These are phyloP conservation scores for Albula goreensis DNA, from an alignment of 2,113 vertebrate species.

Conservation along the genomic window DNA sequence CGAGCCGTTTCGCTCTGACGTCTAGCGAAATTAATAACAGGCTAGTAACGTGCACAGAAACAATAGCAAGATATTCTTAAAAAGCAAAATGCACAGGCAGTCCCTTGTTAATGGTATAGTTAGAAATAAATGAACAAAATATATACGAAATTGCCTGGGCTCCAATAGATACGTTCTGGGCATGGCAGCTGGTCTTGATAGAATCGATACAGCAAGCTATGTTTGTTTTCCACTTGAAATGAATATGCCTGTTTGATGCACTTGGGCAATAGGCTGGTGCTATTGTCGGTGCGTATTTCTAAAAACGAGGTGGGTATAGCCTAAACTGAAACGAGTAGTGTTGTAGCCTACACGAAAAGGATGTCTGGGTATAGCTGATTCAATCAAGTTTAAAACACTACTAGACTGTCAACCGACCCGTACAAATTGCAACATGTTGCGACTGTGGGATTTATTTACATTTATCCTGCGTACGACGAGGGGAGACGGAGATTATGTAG, in stretches of 20 bases:
- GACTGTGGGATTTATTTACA: background rate
- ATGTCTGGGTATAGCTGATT: background rate
- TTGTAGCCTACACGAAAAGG: background rate
- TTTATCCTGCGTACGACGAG: background rate
- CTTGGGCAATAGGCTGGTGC: background rate
- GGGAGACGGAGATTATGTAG: background rate
- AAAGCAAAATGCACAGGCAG: background rate
- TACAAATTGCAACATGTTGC: background rate
- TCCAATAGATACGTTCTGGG: background rate
- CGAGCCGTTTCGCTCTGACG: conserved; percentile 3
- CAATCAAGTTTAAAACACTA: background rate
- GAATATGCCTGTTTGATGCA: background rate
- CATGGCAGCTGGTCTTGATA: background rate
- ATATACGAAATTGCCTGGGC: background rate
- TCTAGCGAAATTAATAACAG: conserved; percentile 13
- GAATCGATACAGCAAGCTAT: background rate
- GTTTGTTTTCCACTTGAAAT: background rate
- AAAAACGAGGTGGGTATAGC: background rate
- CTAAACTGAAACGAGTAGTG: background rate
- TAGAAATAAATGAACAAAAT: background rate
- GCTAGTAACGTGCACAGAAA: background rate
- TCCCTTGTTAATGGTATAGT: background rate
- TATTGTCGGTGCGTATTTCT: background rate
- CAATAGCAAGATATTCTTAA: background rate
- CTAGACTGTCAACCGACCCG: background rate